Evolutionary conservation across 1,140 invertebrate species (phyloP).

Genomic region (Myzus persicae): DNA sequence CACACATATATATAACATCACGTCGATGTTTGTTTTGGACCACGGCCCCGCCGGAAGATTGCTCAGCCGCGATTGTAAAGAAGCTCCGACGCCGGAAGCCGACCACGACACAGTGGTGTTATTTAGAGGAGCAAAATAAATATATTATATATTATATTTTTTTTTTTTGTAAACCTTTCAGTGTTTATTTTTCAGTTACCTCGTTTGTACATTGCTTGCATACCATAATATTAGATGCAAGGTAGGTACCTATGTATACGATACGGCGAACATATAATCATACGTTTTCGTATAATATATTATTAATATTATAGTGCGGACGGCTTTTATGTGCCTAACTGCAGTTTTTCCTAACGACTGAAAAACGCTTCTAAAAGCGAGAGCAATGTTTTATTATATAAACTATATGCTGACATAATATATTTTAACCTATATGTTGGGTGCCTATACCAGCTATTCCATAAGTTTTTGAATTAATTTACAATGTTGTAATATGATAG

Average conservation of each 20-base stretch:
- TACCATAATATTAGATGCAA: background rate
- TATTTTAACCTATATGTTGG: background rate
- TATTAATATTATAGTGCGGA: constrained; percentile 31
- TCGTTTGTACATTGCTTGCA: background rate
- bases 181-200: constrained; percentile 23
- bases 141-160: background rate
- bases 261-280: background rate
- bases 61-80: background rate
- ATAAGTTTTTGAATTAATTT: background rate
- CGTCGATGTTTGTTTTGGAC: constrained; percentile 18
- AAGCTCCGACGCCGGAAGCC: background rate
- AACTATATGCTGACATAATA: background rate
- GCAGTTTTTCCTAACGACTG: background rate
- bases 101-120: background rate
- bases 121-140: background rate
- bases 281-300: constrained; percentile 5
- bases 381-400: background rate
- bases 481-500: background rate
- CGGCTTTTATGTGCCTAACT: background rate
- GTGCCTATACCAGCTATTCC: background rate
- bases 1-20: background rate
- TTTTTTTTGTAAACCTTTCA: background rate
- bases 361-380: background rate
- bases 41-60: background rate
- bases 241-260: background rate